Evolutionary conservation across 37 sponge, comb jelly and placozoan species (phyloP), one percentile per base, ranked within the genome.

Genomic region (Amphimedon queenslandica): DNA sequence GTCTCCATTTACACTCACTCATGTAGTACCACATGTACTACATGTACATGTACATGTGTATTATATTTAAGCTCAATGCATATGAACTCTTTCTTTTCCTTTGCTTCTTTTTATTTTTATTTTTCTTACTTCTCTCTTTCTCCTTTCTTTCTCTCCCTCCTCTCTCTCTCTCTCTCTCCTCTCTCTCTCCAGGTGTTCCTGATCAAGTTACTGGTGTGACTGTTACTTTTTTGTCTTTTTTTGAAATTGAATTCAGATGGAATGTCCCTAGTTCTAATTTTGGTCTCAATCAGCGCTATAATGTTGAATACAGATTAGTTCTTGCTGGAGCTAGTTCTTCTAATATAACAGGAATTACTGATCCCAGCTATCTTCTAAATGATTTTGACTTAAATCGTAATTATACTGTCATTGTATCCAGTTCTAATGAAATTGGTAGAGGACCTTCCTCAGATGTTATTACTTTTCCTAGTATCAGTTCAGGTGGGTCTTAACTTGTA

Each of bases 181-280:
- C 37, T 37, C 40, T 27, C 68, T 70, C n/a, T 47, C 25, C 66
- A 80, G 81, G 51, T 72, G 56, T 47, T 3, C 81, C 81, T 64
- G 81, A 42, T 30, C 3, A 20, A 3, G 57, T 80, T 32, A 71
- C 63, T 72, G 31, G 20, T 57, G 20, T 27, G 2, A 27, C 36
- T n/a, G 23, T 80, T 23, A 64, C 53, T 1, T 63, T 51, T 0
- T 6, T 72, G 1, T 16, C 40, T 34, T 55, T 80, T 24, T 32
- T 65, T 16, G 3, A 1, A 3, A 41, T 71, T 21, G 6, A 4
- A 1, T 13, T 80, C 53, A 43, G 56, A 30, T 80, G 73, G 73
- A 30, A 71, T 23, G 23, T 38, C 55, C 81, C 81, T 5, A 33
- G 0, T 2, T 37, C 40, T 63, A 80, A 80, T 64, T 47, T 47